These are phyloP conservation scores for Glyphotaelius pellucidus DNA, from an alignment of 2,888 invertebrate genomes.

Conservation along the genomic window DNA sequence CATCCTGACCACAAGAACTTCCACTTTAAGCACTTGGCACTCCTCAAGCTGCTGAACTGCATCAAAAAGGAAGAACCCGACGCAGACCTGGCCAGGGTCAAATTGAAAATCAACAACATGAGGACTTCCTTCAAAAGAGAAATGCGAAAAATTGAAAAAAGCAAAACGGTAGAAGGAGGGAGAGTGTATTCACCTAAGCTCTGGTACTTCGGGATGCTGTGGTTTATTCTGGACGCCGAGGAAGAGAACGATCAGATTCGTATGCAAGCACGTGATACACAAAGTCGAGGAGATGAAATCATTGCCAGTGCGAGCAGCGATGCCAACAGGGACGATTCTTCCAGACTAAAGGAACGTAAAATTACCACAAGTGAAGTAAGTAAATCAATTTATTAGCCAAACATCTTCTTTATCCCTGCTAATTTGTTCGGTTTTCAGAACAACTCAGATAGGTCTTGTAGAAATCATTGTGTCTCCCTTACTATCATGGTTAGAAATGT, in stretches of 20 bases:
- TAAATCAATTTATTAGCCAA: not conserved
- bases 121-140: not conserved
- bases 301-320: not conserved
- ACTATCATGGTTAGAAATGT: too few relatives aligned
- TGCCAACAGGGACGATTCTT: not conserved
- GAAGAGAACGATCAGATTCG: not conserved
- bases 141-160: not conserved
- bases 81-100: not conserved
- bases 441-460: too few relatives aligned
- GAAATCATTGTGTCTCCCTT: too few relatives aligned
- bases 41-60: not conserved
- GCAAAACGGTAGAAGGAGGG: not conserved
- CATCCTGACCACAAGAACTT: not conserved
- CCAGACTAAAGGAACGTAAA: not conserved
- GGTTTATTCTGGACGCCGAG: not conserved
- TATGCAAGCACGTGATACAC: not conserved
- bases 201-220: not conserved
- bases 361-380: not conserved
- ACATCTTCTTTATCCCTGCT: too few relatives aligned
- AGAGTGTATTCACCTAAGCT: not conserved
- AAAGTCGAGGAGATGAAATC: not conserved
- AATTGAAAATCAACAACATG: not conserved
- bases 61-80: not conserved
- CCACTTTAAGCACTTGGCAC: not conserved
- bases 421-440: too few relatives aligned